Base-by-base conservation (phyloP, 2,888 invertebrate genomes). In the Leucoma salicis region DNA sequence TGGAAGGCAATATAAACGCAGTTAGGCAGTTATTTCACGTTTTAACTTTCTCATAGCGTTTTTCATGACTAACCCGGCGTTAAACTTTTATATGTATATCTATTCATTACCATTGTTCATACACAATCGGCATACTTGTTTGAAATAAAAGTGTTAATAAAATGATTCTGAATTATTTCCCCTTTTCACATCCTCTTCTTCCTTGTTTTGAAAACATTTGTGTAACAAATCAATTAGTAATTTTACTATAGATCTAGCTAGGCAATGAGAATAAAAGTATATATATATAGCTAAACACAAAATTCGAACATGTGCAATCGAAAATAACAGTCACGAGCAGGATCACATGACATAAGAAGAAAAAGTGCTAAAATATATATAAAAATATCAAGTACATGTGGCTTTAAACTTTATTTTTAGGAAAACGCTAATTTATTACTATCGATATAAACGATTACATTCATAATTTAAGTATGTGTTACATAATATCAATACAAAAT, bases 391-490 rank as follows among this genome's bases (percentile, higher is more conserved):
- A 31, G 6, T 11, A 2, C 4, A 31, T 0, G 4, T 38, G 39
- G 39, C 45, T 62, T 62, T 53, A 47, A 60, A 51, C 53, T 67
- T 68, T 67, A 70, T 74, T 70, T 74, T 80, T 71, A 76, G 77
- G 77, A 77, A 81, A 82, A 75, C 77, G 59, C 78, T 78, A 78
- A 73, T 69, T 76, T 65, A 74, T 78, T 75, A 76, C 71, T 69
- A 70, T 73, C 70, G 77, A 77, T 82, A 78, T 79, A 81, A 80
- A 78, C 72, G 79, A 78, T 79, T 82, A 82, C 79, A 82, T 77
- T 73, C 71, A 78, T 78, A 77, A 75, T 76, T 79, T 74, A 62
- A 64, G 65, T 71, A 74, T 64, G 70, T 74, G 64, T 71, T 70
- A 68, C 59, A 68, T 74, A 74, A 75, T 74, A 79, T 76, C 69